Evolutionary conservation across 1,140 invertebrate species (phyloP).

Genomic region (Heterodera carotae): DNA sequence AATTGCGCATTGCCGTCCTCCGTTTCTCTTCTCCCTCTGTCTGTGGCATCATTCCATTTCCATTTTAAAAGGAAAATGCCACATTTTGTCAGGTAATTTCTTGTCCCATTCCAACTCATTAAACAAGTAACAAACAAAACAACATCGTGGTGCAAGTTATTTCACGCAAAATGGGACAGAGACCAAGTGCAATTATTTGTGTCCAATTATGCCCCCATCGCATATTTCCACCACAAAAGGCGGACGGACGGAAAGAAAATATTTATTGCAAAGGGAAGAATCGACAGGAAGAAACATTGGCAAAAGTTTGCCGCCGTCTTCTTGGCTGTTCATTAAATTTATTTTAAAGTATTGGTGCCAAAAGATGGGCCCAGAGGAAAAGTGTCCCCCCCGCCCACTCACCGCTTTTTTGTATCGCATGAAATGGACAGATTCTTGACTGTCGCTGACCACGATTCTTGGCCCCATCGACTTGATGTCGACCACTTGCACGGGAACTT

Average conservation of each 20-base stretch:
- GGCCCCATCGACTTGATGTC: conserved; percentile 89
- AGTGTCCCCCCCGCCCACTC: no score
- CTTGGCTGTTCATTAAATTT: not conserved
- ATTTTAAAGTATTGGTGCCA: no score
- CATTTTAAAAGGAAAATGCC: no score
- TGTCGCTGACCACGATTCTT: conserved; percentile 89
- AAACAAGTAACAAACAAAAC: no score
- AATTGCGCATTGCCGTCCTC: no score
- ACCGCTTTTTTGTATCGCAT: conserved; percentile 77
- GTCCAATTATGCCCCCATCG: not conserved
- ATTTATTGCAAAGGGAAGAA: not conserved
- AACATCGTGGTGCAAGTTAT: no score
- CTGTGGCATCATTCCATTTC: no score
- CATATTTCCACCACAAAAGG: not conserved
- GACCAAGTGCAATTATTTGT: conserved; percentile 6
- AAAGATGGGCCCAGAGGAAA: no score
- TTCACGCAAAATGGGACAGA: not conserved
- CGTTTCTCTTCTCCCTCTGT: no score
- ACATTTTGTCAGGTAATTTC: no score
- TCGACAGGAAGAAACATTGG: not conserved
- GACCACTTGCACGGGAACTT: conserved; percentile 90
- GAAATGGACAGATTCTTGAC: conserved; percentile 95
- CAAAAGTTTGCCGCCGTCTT: not conserved
- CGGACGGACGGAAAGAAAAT: not conserved
- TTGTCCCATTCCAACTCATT: no score